These are phyloP conservation scores for Solenodon paradoxus DNA, from an alignment of 2,113 vertebrate species.

Conservation along the genomic window DNA sequence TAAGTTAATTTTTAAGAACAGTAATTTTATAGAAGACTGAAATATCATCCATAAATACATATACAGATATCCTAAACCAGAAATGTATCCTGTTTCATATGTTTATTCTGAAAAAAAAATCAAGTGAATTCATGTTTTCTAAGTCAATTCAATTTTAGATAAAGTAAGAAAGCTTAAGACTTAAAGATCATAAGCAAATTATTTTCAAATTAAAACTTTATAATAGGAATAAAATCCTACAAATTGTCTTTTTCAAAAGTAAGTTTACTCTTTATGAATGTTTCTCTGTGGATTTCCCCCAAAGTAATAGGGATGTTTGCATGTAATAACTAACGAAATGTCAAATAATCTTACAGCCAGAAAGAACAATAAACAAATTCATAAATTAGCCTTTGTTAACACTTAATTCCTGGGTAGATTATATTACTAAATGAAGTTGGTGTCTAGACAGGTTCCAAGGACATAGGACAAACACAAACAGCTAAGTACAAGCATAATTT, in stretches of 20 bases:
- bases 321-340: slow-evolving; percentile 26
- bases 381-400: background rate
- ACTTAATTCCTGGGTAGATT: background rate
- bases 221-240: background rate
- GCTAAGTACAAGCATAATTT: background rate
- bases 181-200: slow-evolving; percentile 9
- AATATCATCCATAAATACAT: background rate
- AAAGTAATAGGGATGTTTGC: background rate
- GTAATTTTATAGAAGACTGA: background rate
- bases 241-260: slow-evolving; percentile 23
- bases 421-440: slow-evolving; percentile 3
- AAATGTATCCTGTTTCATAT: background rate
- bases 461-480: background rate
- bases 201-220: slow-evolving; percentile 43
- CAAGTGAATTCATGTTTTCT: slow-evolving; percentile 3
- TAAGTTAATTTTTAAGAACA: background rate
- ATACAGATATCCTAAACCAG: background rate
- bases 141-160: slow-evolving; percentile 23
- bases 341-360: background rate
- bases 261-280: background rate
- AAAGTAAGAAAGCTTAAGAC: background rate
- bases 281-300: background rate
- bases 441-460: background rate
- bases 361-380: slow-evolving; percentile 35
- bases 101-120: slow-evolving; percentile 40